Evolutionary conservation across 1,140 invertebrate species (phyloP).

Genomic region (Aphidius ervi): DNA sequence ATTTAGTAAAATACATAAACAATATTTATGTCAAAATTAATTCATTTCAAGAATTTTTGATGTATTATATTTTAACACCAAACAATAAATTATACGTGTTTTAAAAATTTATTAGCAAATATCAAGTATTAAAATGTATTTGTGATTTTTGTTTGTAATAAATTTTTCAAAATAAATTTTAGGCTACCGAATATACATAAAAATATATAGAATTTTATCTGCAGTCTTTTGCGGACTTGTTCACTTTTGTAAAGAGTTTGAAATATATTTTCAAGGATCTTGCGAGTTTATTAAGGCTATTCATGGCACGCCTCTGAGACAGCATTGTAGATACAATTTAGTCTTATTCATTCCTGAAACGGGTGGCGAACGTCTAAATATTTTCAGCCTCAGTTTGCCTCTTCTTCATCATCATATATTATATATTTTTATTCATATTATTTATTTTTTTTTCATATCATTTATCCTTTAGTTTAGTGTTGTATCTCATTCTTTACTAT

Average conservation of each 20-base stretch:
- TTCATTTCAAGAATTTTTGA: no score
- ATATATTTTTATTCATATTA: neutral
- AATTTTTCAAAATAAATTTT: no score
- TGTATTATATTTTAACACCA: no score
- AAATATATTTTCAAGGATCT: slow-evolving; percentile 52
- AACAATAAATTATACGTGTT: no score
- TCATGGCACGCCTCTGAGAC: slow-evolving; percentile 49
- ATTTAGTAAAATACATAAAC: no score
- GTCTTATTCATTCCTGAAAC: slow-evolving; percentile 49
- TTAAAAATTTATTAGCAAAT: no score
- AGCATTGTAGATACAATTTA: slow-evolving; percentile 55
- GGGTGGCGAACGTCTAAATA: slow-evolving; percentile 48
- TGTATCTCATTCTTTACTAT: slow-evolving; percentile 5
- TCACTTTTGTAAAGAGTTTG: slow-evolving; percentile 27
- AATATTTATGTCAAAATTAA: no score
- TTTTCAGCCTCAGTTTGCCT: slow-evolving; percentile 44
- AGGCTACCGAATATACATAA: no score
- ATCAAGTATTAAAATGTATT: no score
- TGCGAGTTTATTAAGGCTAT: slow-evolving; percentile 55
- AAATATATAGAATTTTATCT: no score
- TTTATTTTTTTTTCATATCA: slow-evolving; percentile 3
- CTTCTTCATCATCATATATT: slow-evolving; percentile 16
- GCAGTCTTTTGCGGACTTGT: neutral
- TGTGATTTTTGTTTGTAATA: no score
- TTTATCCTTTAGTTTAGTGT: slow-evolving; percentile 4